These are phyloP conservation scores for Alouatta palliata DNA, from an alignment of 2,113 vertebrate genomes.

Conservation along the genomic window DNA sequence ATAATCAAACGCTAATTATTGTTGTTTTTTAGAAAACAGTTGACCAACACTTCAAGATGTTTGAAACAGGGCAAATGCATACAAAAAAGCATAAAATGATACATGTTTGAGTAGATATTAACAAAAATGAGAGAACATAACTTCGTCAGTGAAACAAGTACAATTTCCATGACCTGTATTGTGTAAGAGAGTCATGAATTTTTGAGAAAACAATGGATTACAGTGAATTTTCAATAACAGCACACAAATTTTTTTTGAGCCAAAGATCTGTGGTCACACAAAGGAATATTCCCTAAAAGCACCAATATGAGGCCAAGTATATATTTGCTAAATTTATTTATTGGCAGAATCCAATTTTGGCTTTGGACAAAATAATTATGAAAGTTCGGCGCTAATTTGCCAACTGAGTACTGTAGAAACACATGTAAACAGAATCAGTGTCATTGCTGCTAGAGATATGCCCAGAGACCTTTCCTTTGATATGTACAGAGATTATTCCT, in stretches of 20 bases:
- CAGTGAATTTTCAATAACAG: not conserved
- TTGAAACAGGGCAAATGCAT: not conserved
- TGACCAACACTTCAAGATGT: not conserved
- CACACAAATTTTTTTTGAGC: not conserved
- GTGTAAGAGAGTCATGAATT: not conserved
- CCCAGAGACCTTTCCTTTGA: not conserved
- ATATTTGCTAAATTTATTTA: conserved; percentile 6
- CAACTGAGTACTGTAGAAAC: not conserved
- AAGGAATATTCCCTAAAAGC: not conserved
- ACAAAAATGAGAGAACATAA: not conserved
- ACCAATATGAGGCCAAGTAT: not conserved
- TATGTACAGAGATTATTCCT: not conserved
- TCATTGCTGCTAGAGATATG: not conserved
- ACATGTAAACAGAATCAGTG: not conserved
- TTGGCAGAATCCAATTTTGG: conserved; percentile 7
- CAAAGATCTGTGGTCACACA: not conserved
- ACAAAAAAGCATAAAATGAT: not conserved
- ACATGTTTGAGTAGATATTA: not conserved
- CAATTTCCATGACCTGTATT: not conserved
- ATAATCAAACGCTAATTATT: conserved; percentile 8
- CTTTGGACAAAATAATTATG: conserved; percentile 29
- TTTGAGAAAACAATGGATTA: conserved; percentile 27
- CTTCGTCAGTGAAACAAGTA: not conserved
- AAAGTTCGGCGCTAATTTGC: not conserved
- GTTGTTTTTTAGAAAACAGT: not conserved